Evolutionary conservation across 1,140 invertebrate species (phyloP).

Genomic region (Scaptodrosophila lebanonensis): DNA sequence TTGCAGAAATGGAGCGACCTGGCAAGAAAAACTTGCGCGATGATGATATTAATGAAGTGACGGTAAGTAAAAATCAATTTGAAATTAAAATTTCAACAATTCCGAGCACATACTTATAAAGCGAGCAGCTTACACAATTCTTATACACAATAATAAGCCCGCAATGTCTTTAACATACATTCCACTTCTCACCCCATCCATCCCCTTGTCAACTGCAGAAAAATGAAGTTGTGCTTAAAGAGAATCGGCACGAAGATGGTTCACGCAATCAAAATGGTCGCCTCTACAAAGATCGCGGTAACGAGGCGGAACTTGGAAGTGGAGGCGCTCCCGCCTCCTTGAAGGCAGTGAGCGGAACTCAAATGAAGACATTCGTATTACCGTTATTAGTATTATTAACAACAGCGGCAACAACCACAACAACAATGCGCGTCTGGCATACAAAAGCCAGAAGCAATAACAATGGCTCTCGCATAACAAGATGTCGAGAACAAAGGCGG

Average conservation of each 20-base stretch:
- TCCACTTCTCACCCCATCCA: not conserved
- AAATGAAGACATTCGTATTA: constrained; percentile 54
- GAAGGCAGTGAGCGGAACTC: constrained; percentile 6
- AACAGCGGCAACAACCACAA: constrained; percentile 8
- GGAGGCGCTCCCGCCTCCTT: constrained; percentile 5
- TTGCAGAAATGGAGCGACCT: constrained; percentile 72
- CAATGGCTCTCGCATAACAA: not conserved
- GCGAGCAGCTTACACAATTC: not conserved
- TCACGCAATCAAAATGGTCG: constrained; percentile 73
- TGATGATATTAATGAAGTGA: constrained; percentile 64
- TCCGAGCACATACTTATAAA: not conserved
- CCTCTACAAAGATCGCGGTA: constrained; percentile 70
- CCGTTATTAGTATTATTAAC: constrained; percentile 54
- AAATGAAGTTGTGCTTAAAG: constrained; percentile 64
- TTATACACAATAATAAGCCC: not conserved
- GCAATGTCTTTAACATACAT: not conserved
- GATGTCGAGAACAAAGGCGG: not conserved
- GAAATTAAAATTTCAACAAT: too few species aligned
- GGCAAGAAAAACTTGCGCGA: constrained; percentile 57
- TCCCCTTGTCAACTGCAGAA: constrained; percentile 38
- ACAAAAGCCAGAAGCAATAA: constrained; percentile 10
- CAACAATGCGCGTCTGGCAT: not conserved
- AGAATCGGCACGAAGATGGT: constrained; percentile 70
- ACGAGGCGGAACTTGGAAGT: constrained; percentile 37
- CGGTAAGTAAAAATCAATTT: too few species aligned